These are phyloP conservation scores for Harpagus bidentatus DNA, from an alignment of 2,113 vertebrate genomes.

Conservation along the genomic window DNA sequence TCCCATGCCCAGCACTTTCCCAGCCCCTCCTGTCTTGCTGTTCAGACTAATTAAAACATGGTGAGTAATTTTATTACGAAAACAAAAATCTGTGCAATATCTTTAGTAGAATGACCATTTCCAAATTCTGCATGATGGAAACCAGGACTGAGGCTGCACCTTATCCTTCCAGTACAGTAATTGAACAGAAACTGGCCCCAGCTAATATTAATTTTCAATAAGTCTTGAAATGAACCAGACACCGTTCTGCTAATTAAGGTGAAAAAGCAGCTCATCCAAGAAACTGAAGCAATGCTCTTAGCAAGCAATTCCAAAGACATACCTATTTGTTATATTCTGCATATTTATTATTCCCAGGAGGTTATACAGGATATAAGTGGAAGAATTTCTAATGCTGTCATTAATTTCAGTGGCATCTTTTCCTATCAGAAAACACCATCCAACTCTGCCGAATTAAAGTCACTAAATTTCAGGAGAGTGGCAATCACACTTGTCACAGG, in stretches of 20 bases:
- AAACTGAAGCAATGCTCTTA: neutral
- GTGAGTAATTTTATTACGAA: neutral
- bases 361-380: neutral
- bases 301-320: neutral
- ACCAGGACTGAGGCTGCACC: neutral
- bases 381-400: neutral
- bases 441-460: neutral
- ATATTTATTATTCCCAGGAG: neutral
- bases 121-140: neutral
- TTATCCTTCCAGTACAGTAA: neutral
- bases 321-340: neutral
- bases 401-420: neutral
- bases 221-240: neutral
- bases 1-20: neutral
- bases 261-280: neutral
- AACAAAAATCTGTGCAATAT: neutral
- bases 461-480: neutral
- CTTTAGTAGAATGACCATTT: neutral
- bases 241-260: neutral
- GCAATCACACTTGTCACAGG: neutral
- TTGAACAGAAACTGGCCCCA: neutral
- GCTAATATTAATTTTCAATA: neutral
- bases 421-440: neutral
- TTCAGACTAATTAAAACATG: neutral
- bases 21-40: neutral